phyloP scores from a whole-genome alignment of 2,888 invertebrate species.

The Stenodera caucasica region DNA sequence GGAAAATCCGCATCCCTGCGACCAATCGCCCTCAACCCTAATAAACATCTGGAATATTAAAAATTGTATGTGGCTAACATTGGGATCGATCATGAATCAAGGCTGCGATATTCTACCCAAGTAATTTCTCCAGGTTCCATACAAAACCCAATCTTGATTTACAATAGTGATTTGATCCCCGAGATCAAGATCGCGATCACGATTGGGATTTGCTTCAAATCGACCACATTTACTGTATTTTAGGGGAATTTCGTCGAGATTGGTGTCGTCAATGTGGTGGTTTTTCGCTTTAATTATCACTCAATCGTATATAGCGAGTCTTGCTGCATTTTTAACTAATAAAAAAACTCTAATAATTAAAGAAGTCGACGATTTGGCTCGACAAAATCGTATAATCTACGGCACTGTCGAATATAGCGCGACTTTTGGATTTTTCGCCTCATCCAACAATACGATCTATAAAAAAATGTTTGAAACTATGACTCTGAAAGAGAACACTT shows the following conservation, averaged over 20 bases:
- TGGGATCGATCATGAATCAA: conserved; percentile 89
- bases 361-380: conserved; percentile 85
- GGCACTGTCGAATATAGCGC: conserved; percentile 86
- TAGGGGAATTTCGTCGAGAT: conserved; percentile 83
- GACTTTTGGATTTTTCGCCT: conserved; percentile 87
- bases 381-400: conserved; percentile 92
- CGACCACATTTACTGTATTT: conserved; percentile 11
- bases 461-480: conserved; percentile 56
- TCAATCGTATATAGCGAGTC: conserved; percentile 89
- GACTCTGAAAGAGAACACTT: conserved; percentile 79
- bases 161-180: too few relatives aligned
- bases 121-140: too few relatives aligned
- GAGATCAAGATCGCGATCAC: too few relatives aligned
- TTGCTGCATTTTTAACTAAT: conserved; percentile 86
- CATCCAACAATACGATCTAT: conserved; percentile 34
- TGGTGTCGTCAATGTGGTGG: conserved; percentile 89
- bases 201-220: too few relatives aligned
- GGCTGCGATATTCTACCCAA: conserved; percentile 88
- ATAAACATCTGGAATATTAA: conserved; percentile 85
- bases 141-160: too few relatives aligned
- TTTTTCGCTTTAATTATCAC: conserved; percentile 85
- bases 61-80: conserved; percentile 90
- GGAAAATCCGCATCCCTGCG: conserved; percentile 90
- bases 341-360: conserved; percentile 71
- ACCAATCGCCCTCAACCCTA: conserved; percentile 78